Percentiles rank a stretch among this genome's conserved stretches.
Evolutionary conservation across 2,113 vertebrate genomes (phyloP).

Genomic region (Dermatemys mawii): DNA sequence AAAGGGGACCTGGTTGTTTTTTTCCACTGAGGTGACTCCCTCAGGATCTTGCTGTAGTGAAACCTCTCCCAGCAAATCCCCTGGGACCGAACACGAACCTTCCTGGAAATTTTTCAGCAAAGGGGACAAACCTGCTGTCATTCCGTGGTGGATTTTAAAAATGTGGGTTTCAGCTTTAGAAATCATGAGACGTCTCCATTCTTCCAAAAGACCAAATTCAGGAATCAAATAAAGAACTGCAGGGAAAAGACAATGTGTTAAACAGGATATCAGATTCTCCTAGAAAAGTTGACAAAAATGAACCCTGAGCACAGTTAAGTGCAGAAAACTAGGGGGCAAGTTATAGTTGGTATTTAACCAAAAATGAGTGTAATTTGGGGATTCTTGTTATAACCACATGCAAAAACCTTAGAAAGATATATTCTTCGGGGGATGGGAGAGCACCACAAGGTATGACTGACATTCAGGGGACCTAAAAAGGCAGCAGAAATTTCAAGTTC

Average conservation of each 20-base stretch:
- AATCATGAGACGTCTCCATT: background rate
- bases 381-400: background rate
- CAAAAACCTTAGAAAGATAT: background rate
- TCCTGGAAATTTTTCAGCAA: background rate
- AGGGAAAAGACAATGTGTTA: background rate
- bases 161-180: background rate
- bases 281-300: background rate
- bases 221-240: background rate
- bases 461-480: background rate
- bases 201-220: background rate
- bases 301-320: background rate
- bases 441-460: background rate
- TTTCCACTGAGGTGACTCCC: background rate
- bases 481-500: background rate
- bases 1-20: slow-evolving; percentile 21
- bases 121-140: background rate
- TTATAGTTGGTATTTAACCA: background rate
- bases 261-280: background rate
- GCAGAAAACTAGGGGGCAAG: background rate
- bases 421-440: background rate
- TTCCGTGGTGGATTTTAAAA: background rate
- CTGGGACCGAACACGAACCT: background rate
- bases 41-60: background rate
- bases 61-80: slow-evolving; percentile 25
- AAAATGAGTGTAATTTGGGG: background rate